These are phyloP conservation scores for Copidosoma aretas DNA, from an alignment of 2,888 invertebrate species.

Conservation along the genomic window DNA sequence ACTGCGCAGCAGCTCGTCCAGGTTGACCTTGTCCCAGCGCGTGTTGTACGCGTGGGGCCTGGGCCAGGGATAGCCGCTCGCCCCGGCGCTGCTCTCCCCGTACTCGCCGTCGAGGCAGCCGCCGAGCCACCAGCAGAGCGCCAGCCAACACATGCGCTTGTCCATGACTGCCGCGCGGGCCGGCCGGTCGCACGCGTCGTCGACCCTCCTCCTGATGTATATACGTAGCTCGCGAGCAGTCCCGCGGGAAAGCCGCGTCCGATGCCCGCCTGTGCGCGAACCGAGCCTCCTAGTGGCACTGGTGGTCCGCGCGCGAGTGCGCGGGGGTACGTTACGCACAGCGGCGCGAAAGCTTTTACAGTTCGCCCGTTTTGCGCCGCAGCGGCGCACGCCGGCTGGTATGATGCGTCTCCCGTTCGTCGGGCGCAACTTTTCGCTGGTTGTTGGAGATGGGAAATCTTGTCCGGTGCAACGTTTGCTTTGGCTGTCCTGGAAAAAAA, in stretches of 20 bases:
- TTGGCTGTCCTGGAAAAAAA: no score
- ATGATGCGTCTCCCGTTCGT: no score
- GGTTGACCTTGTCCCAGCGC: constrained; percentile 74
- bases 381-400: neutral
- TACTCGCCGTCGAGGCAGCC: constrained; percentile 30
- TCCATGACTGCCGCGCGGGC: constrained; percentile 22
- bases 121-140: constrained; percentile 38
- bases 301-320: neutral
- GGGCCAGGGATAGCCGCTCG: constrained; percentile 41
- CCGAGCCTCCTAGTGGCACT: no score
- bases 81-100: neutral
- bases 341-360: no score
- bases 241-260: neutral
- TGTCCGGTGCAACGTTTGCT: no score
- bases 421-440: no score
- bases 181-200: neutral
- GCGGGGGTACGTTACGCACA: neutral
- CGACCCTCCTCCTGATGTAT: no score
- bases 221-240: neutral
- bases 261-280: no score
- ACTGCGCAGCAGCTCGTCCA: constrained; percentile 73
- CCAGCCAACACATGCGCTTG: constrained; percentile 41
- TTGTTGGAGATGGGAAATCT: no score
- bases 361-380: neutral
- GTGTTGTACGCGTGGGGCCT: constrained; percentile 59